Conservation (phyloP, 2,797 vertebrate genomes). For the Diceros bicornis region DNA sequence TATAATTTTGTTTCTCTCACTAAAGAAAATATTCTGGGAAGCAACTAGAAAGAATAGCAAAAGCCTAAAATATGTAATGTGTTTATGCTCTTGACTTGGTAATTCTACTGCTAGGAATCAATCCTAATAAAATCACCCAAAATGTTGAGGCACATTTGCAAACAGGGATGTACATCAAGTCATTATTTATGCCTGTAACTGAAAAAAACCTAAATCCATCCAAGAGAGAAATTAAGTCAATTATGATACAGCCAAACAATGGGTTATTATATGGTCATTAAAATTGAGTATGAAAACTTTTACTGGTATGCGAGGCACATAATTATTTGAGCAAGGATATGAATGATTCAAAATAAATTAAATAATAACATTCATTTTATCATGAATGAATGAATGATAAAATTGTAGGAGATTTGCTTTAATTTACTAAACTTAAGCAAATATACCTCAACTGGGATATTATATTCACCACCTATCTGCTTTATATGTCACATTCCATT, state of each 20-base stretch:
- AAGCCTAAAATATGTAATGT: not conserved
- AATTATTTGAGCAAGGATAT: constrained; percentile 8
- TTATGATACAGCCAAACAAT: not conserved
- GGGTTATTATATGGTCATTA: not conserved
- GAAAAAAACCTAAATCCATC: constrained; percentile 8
- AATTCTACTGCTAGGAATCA: not conserved
- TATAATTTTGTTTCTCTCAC: not conserved
- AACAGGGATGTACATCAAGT: not conserved
- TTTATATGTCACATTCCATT: not conserved
- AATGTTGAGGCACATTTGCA: not conserved
- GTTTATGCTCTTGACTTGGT: not conserved
- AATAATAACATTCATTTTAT: constrained; percentile 18
- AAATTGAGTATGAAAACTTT: constrained; percentile 13
- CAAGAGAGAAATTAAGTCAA: not conserved
- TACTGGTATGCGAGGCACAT: not conserved
- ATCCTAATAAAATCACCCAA: not conserved
- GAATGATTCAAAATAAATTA: constrained; percentile 41
- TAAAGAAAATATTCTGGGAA: constrained; percentile 7
- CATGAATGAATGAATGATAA: not conserved
- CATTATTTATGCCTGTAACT: not conserved
- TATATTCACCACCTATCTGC: constrained; percentile 14
- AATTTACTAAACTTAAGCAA: constrained; percentile 54
- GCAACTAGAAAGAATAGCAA: not conserved
- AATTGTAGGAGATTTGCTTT: constrained; percentile 35
- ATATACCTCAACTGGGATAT: not conserved